A percentile compares a stretch with the other conserved stretches of the same genome.
Evolutionary conservation across 2,113 vertebrate species (phyloP).

Genomic region (Thinocorus orbignyianus): DNA sequence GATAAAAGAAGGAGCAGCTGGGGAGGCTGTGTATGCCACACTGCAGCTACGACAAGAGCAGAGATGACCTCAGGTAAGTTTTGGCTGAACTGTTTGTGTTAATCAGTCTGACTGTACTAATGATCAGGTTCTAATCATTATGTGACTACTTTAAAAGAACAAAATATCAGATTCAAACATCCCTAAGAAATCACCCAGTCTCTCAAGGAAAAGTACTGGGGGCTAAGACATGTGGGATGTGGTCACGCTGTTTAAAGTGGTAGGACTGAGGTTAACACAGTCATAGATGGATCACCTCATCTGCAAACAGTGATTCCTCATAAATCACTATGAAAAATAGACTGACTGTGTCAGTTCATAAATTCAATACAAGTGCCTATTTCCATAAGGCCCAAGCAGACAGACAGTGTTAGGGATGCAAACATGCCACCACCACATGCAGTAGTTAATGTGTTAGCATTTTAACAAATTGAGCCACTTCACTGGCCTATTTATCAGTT

Average conservation of each 20-base stretch:
- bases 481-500: constrained; percentile 80
- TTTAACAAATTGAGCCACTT: constrained; percentile 80
- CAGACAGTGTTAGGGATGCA: constrained; percentile 56
- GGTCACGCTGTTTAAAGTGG: not conserved
- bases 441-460: constrained; percentile 73
- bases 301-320: not conserved
- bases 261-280: not conserved
- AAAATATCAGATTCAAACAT: not conserved
- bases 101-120: not conserved
- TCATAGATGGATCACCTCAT: constrained; percentile 53
- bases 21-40: not conserved
- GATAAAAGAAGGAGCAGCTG: not conserved
- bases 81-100: not conserved
- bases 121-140: not conserved
- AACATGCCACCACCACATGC: constrained; percentile 57
- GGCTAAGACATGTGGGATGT: not conserved
- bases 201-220: not conserved
- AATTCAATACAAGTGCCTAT: constrained; percentile 54
- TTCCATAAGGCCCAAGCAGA: constrained; percentile 53
- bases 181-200: not conserved
- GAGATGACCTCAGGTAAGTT: not conserved
- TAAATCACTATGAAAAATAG: constrained; percentile 72
- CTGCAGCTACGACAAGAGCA: not conserved
- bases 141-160: not conserved
- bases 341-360: constrained; percentile 58